Conservation (phyloP, 2,797 vertebrate genomes). For the Macropus fuliginosus region DNA sequence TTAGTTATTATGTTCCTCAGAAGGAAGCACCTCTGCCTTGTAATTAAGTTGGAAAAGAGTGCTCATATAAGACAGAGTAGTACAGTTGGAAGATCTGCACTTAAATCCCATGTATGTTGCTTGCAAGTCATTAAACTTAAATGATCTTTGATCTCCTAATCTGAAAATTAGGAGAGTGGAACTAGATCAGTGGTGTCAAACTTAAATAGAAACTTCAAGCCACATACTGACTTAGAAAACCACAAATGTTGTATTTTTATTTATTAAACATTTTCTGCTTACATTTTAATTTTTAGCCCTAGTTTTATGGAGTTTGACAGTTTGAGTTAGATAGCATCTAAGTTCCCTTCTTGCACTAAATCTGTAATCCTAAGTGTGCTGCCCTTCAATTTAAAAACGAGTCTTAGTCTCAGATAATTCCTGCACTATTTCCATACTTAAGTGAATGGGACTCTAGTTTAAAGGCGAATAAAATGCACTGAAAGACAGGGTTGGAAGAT, state of each 20-base stretch:
- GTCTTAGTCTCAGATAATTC: not conserved
- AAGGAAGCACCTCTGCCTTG: not conserved
- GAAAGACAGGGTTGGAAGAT: not conserved
- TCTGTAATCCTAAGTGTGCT: not conserved
- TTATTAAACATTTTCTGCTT: not conserved
- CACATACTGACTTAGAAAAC: not conserved
- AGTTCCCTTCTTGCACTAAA: not conserved
- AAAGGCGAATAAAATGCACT: not conserved
- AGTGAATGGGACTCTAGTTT: not conserved
- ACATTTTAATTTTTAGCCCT: not conserved
- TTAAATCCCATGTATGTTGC: not conserved
- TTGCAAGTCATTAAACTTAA: not conserved
- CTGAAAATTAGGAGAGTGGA: not conserved
- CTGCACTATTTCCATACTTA: not conserved
- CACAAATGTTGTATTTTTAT: not conserved
- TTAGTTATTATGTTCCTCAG: not conserved
- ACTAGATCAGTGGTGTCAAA: not conserved
- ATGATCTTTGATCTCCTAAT: not conserved
- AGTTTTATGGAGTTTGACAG: not conserved
- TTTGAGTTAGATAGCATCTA: not conserved
- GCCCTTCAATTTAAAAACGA: not conserved
- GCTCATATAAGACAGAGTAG: not conserved
- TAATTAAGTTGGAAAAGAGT: not conserved
- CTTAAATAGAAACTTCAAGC: not conserved
- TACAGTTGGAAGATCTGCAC: not conserved